These are phyloP conservation scores for Brachirus orientalis DNA, from an alignment of 2,113 vertebrate species.

Conservation along the genomic window DNA sequence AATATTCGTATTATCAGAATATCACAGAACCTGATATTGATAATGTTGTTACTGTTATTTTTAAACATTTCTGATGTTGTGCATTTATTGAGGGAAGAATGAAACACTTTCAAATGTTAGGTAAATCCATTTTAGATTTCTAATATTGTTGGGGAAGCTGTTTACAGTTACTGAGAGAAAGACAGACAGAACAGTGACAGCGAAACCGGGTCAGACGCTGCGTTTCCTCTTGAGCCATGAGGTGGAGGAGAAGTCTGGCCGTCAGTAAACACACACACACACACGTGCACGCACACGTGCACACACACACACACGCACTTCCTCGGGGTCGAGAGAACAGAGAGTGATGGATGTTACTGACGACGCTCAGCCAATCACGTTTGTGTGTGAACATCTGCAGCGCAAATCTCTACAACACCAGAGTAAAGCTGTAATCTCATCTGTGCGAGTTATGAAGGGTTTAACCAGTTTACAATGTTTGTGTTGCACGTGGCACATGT, in stretches of 20 bases:
- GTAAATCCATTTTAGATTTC: no score
- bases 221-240: background rate
- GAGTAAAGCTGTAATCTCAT: background rate
- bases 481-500: no score
- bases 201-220: background rate
- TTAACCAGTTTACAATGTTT: no score
- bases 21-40: no score
- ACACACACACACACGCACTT: background rate
- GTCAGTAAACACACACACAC: background rate
- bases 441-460: background rate
- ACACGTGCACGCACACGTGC: no score
- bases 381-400: slow-evolving; percentile 1
- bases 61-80: no score
- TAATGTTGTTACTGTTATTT: no score
- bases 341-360: slow-evolving; percentile 6
- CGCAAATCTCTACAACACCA: background rate
- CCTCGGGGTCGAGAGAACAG: background rate
- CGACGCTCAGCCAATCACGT: background rate
- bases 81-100: no score
- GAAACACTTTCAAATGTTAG: no score
- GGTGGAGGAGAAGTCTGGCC: background rate
- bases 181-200: background rate
- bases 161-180: background rate
- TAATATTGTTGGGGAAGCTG: background rate
- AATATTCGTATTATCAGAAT: no score